These are phyloP conservation scores for Podargus strigoides DNA, from an alignment of 2,797 vertebrate genomes.

Conservation along the genomic window DNA sequence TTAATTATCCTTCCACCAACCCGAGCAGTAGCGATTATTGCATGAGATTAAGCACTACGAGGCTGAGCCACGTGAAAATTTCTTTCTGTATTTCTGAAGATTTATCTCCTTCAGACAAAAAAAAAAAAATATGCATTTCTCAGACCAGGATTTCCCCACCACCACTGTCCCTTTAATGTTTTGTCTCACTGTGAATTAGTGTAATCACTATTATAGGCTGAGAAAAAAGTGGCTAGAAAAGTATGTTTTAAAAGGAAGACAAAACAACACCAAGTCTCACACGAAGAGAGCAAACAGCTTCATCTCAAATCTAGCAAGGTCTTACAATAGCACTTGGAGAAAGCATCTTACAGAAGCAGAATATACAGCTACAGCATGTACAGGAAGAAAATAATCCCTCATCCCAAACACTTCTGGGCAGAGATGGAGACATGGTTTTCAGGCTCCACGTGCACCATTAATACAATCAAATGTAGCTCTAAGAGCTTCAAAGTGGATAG, in stretches of 20 bases:
- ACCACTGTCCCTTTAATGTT: neutral
- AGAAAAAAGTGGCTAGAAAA: neutral
- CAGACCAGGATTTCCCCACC: neutral
- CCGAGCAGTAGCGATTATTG: neutral
- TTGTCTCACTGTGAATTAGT: neutral
- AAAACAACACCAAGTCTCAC: neutral
- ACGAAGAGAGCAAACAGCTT: neutral
- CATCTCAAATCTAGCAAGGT: neutral
- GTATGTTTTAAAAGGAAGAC: neutral
- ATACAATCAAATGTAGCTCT: neutral
- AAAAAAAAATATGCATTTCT: neutral
- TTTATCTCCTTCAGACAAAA: constrained; percentile 3
- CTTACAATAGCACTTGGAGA: neutral
- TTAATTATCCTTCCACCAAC: constrained; percentile 20
- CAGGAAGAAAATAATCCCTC: neutral
- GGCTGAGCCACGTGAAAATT: constrained; percentile 7
- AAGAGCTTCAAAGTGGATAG: neutral
- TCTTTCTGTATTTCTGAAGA: neutral
- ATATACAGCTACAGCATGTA: accelerated
- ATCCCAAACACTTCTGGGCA: neutral
- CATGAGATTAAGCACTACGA: neutral
- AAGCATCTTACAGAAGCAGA: neutral
- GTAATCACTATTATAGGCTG: neutral
- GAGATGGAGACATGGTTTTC: neutral
- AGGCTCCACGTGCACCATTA: accelerated